These are phyloP conservation scores for Chymomyza procnemis DNA, from an alignment of 2,888 invertebrate genomes.

Conservation along the genomic window DNA sequence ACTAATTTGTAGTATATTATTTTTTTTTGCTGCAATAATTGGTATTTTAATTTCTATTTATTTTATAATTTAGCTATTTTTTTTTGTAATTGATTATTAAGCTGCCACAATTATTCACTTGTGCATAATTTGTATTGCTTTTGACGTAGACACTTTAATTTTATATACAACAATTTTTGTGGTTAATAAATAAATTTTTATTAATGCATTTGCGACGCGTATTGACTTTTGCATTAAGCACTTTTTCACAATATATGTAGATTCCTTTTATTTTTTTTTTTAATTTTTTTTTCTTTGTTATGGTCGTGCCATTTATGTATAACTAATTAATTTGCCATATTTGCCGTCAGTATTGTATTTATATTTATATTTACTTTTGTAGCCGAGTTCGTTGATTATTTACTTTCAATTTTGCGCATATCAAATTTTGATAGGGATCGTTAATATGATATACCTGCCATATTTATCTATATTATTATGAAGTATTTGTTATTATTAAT, in stretches of 20 bases:
- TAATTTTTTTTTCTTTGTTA: not conserved
- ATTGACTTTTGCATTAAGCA: slow-evolving; percentile 32
- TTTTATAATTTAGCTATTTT: slow-evolving; percentile 22
- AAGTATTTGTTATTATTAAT: slow-evolving; percentile 43
- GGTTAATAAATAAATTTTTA: not conserved
- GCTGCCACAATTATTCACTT: slow-evolving; percentile 66
- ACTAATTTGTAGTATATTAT: slow-evolving; percentile 21
- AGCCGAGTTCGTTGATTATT: slow-evolving; percentile 36
- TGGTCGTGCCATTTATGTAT: slow-evolving; percentile 51
- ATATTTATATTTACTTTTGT: slow-evolving; percentile 25
- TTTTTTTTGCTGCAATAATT: slow-evolving; percentile 26
- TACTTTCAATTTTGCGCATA: slow-evolving; percentile 65
- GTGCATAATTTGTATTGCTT: slow-evolving; percentile 68
- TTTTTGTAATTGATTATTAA: slow-evolving; percentile 40
- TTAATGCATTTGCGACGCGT: not conserved
- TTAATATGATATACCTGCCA: slow-evolving; percentile 60
- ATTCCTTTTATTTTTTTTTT: slow-evolving; percentile 19
- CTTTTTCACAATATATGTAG: slow-evolving; percentile 18
- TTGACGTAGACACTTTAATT: slow-evolving; percentile 15
- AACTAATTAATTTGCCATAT: slow-evolving; percentile 71
- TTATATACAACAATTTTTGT: not conserved
- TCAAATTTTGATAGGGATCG: slow-evolving; percentile 39
- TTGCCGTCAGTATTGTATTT: slow-evolving; percentile 45
- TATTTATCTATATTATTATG: slow-evolving; percentile 52
- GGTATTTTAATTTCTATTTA: slow-evolving; percentile 9